Conservation (phyloP, 2,888 invertebrate species). For the Agelastica alni region DNA sequence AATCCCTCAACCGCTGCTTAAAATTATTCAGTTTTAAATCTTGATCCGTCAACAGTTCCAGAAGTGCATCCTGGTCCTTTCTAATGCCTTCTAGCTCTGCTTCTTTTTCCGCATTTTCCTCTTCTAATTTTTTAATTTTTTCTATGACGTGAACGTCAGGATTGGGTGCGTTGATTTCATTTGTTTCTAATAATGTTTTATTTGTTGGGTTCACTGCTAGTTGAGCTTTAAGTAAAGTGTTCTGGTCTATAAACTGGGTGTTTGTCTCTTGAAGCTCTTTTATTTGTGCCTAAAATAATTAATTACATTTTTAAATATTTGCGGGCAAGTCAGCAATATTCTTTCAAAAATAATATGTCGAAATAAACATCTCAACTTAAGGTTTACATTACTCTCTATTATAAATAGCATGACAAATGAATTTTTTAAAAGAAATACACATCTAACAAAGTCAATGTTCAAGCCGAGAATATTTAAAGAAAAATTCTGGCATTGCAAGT, state of each 20-base stretch:
- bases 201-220: slow-evolving; percentile 56
- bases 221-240: slow-evolving; percentile 76
- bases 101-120: slow-evolving; percentile 36
- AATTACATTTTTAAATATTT: no score
- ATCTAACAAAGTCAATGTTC: no score
- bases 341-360: no score
- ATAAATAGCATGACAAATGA: no score
- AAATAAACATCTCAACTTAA: no score
- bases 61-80: slow-evolving; percentile 92
- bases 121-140: slow-evolving; percentile 45
- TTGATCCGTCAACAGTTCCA: slow-evolving; percentile 89
- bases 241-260: slow-evolving; percentile 82
- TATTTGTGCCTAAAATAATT: slow-evolving; percentile 60
- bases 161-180: not conserved
- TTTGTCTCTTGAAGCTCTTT: slow-evolving; percentile 73
- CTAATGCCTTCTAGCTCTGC: slow-evolving; percentile 60
- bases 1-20: slow-evolving; percentile 51
- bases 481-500: no score
- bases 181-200: not conserved
- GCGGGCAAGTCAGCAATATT: no score
- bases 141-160: slow-evolving; percentile 8
- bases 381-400: no score
- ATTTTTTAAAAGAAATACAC: no score
- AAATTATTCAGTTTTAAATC: slow-evolving; percentile 58
- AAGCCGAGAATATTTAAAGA: no score